Conservation (phyloP, 2,888 invertebrate genomes). For the Zonitis immaculata region DNA sequence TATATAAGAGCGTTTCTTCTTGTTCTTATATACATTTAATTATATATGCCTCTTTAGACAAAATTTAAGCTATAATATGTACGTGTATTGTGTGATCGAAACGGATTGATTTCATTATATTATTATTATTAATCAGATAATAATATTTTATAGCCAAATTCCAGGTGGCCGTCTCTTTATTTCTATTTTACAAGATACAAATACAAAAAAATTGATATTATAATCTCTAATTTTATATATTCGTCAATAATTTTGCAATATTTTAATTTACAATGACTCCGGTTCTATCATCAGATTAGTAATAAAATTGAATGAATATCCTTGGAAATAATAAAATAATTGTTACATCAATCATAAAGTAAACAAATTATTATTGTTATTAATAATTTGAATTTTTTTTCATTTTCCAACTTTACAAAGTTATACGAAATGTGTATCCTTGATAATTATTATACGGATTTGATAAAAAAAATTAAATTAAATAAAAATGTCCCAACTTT, state of each 20-base stretch:
- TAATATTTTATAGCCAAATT: not conserved
- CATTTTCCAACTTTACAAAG: too few relatives aligned
- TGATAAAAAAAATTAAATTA: too few relatives aligned
- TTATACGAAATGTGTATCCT: too few relatives aligned
- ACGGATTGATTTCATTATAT: conserved; percentile 1
- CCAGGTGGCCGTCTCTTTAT: not conserved
- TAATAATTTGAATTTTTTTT: not conserved
- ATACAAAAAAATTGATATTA: not conserved
- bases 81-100: not conserved
- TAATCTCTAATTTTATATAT: not conserved
- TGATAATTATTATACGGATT: too few relatives aligned
- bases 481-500: too few relatives aligned
- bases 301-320: not conserved
- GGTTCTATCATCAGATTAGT: too few relatives aligned
- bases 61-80: not conserved
- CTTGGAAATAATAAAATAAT: not conserved
- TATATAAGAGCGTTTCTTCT: too few relatives aligned
- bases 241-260: not conserved
- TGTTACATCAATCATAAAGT: not conserved
- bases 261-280: too few relatives aligned
- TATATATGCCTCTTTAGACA: not conserved
- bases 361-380: not conserved
- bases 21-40: not conserved
- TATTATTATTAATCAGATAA: not conserved
- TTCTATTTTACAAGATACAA: not conserved